Conservation (phyloP, 2,888 invertebrate species). For the Apodemia mormo region DNA sequence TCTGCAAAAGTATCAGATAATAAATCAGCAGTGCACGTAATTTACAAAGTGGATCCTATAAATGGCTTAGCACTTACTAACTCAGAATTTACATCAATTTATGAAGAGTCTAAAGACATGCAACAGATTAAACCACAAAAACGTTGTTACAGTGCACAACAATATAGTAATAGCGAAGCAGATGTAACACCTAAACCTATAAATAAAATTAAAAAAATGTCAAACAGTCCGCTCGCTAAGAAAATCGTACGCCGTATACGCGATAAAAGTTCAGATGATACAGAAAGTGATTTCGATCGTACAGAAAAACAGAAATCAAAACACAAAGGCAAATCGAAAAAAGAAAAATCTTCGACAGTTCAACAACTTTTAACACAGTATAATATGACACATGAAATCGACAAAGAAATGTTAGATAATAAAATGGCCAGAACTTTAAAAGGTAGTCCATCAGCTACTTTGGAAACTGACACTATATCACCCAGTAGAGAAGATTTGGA, state of each 20-base stretch:
- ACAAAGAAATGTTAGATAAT: background rate
- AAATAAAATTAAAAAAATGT: slow-evolving; percentile 57
- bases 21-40: slow-evolving; percentile 44
- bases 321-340: slow-evolving; percentile 25
- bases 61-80: slow-evolving; percentile 34
- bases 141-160: slow-evolving; percentile 50
- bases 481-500: slow-evolving; percentile 29
- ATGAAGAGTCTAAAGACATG: slow-evolving; percentile 32
- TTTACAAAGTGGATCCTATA: slow-evolving; percentile 43
- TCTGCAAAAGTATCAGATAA: slow-evolving; percentile 20
- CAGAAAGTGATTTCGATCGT: slow-evolving; percentile 32
- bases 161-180: slow-evolving; percentile 34
- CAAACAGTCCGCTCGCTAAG: slow-evolving; percentile 41
- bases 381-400: slow-evolving; percentile 27
- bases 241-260: background rate
- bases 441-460: slow-evolving; percentile 3
- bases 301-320: slow-evolving; percentile 14
- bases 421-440: background rate
- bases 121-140: slow-evolving; percentile 47
- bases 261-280: background rate
- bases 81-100: slow-evolving; percentile 42
- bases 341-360: slow-evolving; percentile 44
- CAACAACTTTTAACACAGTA: slow-evolving; percentile 51
- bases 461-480: slow-evolving; percentile 29
- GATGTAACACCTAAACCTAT: slow-evolving; percentile 62